These are phyloP conservation scores for Pelagia noctiluca DNA, from an alignment of 30 jellyfish, hydroid and myxozoan genomes.

Conservation along the genomic window DNA sequence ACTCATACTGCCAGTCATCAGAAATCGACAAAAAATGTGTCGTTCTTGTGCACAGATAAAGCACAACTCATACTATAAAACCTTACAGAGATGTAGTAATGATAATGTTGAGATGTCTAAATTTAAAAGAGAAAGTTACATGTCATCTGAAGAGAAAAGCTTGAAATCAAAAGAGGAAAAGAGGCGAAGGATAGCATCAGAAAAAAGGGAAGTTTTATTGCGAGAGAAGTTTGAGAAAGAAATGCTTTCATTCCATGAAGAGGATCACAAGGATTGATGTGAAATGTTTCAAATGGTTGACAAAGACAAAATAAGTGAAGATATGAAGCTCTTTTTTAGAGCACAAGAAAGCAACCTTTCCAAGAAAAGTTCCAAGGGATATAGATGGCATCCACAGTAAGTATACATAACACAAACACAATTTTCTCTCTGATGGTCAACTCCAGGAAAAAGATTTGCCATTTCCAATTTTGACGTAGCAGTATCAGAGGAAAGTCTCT, in stretches of 20 bases:
- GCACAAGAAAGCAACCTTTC: conserved; percentile 6
- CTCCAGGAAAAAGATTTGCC: conserved; percentile 6
- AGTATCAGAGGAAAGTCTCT: conserved; percentile 5
- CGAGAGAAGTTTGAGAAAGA: conserved; percentile 1
- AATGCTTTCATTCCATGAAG: conserved; percentile 3
- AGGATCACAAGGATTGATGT: conserved; percentile 1
- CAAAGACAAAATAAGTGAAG: conserved; percentile 4
- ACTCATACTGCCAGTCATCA: conserved; percentile 6
- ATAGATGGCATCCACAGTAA: conserved; percentile 30
- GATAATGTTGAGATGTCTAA: background rate
- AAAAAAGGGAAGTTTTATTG: conserved; percentile 1
- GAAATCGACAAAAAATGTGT: conserved; percentile 2
- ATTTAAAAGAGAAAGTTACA: background rate
- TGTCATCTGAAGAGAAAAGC: conserved; percentile 5
- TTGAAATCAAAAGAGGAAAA: background rate
- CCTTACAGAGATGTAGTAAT: conserved; percentile 3
- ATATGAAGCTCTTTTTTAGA: conserved; percentile 17
- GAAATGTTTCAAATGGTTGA: conserved; percentile 2
- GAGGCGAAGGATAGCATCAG: conserved; percentile 9
- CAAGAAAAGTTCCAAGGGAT: conserved; percentile 28
- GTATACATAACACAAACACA: conserved; percentile 1
- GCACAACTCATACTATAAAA: background rate
- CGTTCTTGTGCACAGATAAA: conserved; percentile 5
- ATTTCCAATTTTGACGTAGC: conserved; percentile 3
- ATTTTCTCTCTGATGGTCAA: conserved; percentile 3